phyloP scores from a whole-genome alignment of 2,888 invertebrate species.

The Chirona hameri region DNA sequence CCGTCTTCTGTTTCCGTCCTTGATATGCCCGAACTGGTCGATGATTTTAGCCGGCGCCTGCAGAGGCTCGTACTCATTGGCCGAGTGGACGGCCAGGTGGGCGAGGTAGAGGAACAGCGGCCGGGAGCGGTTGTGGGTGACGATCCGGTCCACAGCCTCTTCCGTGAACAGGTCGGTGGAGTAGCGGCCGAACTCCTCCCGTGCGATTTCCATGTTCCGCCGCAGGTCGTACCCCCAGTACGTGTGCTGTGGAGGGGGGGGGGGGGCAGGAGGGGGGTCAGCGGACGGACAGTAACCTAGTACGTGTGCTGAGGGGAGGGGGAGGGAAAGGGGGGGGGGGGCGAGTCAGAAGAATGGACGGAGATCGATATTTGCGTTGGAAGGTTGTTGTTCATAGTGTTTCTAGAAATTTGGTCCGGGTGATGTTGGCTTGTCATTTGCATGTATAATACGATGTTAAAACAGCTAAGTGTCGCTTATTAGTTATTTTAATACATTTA shows the following conservation, averaged over 20 bases:
- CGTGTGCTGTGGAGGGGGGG: constrained; percentile 34
- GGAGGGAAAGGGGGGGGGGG: too few relatives aligned
- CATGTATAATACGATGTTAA: too few relatives aligned
- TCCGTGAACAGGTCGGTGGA: constrained; percentile 79
- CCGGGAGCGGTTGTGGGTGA: constrained; percentile 59
- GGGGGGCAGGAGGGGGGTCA: neutral
- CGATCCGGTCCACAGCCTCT: constrained; percentile 68
- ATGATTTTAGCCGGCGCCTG: constrained; percentile 71
- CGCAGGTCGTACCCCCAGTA: constrained; percentile 46
- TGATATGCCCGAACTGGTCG: constrained; percentile 63
- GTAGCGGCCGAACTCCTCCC: constrained; percentile 54
- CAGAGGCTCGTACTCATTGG: constrained; percentile 75
- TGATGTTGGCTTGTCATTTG: too few relatives aligned
- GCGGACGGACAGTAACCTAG: too few relatives aligned
- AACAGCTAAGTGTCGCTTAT: too few relatives aligned
- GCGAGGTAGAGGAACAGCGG: constrained; percentile 84
- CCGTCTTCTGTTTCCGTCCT: constrained; percentile 50
- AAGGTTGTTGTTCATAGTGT: too few relatives aligned
- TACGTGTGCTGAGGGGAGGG: constrained; percentile 35
- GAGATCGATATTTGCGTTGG: too few relatives aligned
- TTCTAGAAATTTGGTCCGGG: too few relatives aligned
- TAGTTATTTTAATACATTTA: too few relatives aligned
- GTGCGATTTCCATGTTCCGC: constrained; percentile 42
- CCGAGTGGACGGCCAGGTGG: constrained; percentile 86
- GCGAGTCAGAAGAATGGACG: too few relatives aligned